Base-by-base conservation (phyloP, 2,888 invertebrate genomes). In the Nineta flava region DNA sequence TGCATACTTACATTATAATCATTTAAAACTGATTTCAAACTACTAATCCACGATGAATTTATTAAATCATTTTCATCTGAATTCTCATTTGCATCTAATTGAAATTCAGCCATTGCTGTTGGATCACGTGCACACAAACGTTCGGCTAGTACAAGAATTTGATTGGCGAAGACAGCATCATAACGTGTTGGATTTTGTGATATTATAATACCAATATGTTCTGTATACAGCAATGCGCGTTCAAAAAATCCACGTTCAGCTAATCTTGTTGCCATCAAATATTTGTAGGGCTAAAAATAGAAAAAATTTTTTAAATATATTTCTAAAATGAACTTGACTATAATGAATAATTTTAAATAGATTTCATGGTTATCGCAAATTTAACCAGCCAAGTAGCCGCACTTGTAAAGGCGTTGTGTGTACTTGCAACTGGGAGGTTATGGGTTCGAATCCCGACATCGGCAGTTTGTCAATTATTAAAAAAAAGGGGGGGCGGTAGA, bases 201-300 rank as follows among this genome's bases (percentile, higher is more conserved):
- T 41, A 90, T 75, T 51, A 79, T 79, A 17, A 73, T 69, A 9
- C 86, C 77, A 40, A 91, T 78, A 58, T 79, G 80, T 72, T 94
- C 93, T 61, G 82, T 76, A 70, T 94, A 94, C 55, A 81, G 75
- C 55, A 93, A 70, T 49, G 91, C 84, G 64, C 87, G 87, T 64
- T 84, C 81, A 58, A 80, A 72, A 57, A 79, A 75, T 2, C 94
- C 93, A 59, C 76, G 75, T 60, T 88, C 87, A 6, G 81, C 72
- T 59, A 95, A 75, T 54, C 87, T 77, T 10, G 78, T 71, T 44
- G 88, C 85, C 66, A 91, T 70, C 55, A 93, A 64, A 63, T 84
- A 81, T 73, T 95, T 95, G 70, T 87, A 93, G 49, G 80, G 75
- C 81, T 91, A 69, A 4, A 69, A 65, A 55, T 53, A 53, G 55